Evolutionary conservation across 2,113 vertebrate genomes (phyloP).

Genomic region (Rhynchomys soricoides): DNA sequence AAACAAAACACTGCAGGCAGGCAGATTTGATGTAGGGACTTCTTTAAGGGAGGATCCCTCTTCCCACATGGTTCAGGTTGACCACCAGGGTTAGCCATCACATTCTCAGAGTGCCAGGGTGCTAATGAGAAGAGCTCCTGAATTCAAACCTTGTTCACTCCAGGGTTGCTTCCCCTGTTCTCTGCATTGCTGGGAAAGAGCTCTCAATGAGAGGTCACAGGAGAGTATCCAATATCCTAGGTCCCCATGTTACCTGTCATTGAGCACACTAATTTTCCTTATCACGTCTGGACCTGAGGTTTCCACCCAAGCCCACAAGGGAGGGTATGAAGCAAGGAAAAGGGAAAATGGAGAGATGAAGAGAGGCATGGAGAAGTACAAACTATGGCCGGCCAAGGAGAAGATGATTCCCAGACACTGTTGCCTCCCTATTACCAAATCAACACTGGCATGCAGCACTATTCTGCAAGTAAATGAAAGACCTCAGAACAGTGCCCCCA

Average conservation of each 20-base stretch:
- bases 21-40: background rate
- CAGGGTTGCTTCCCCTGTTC: accelerated
- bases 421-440: no score
- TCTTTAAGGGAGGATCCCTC: background rate
- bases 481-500: no score
- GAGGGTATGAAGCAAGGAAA: accelerated
- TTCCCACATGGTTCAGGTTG: background rate
- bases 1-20: no score
- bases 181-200: background rate
- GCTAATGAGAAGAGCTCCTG: background rate
- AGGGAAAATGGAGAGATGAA: background rate
- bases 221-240: no score
- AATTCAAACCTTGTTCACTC: background rate
- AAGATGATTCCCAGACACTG: accelerated
- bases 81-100: background rate
- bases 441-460: accelerated
- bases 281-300: background rate
- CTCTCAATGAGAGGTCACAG: background rate
- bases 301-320: background rate
- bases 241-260: background rate
- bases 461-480: background rate
- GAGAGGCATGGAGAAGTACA: accelerated
- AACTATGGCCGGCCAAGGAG: accelerated
- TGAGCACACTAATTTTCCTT: no score
- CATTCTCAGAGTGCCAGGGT: background rate